Evolutionary conservation across 2,113 vertebrate species (phyloP), one percentile per base, ranked within the genome.

Genomic region (Caretta caretta): DNA sequence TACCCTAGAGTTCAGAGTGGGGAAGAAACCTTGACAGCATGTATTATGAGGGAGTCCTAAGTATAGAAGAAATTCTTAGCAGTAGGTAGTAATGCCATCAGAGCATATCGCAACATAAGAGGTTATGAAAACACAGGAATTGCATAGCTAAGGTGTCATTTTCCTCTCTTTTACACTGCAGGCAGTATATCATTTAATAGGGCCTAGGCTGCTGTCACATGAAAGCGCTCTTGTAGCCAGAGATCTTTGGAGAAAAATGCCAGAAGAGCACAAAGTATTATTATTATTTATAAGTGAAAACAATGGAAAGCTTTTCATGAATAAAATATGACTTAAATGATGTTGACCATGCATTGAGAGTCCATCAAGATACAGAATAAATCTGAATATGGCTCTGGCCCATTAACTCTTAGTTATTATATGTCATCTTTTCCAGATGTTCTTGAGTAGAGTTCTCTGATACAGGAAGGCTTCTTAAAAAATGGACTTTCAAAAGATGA

Each of bases 161-260:
- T 96, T 93, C n/a, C n/a, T 87, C 51, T 92, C 51, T 16, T 54
- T 24, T 92, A 35, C 35, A 80, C 59, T 84, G 59, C 8, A 4
- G 56, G 83, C 88, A 96, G n/a, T 35, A 80, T 53, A 90, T 87
- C 0, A 54, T 89, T 93, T 48, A 85, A 2, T n/a, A 81, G 75
- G 31, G 62, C 16, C 14, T 84, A 89, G 89, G 91, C 88, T 90
- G 75, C 93, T 95, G 79, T 91, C 57, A 22, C 20, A 88, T 75
- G n/a, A 27, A 86, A 90, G 83, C 49, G n/a, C 51, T 88, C 89
- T 54, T 62, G n/a, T 82, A 87, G 46, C 12, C 79, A 12, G 13
- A 94, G 27, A 16, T 3, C 79, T 94, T 48, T 27, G 17, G 17
- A 22, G 19, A 31, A 93, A 84, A 93, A 14, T 92, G 5, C 50